A percentile compares a stretch with the other conserved stretches of the same genome.
These are phyloP conservation scores for Drosophila koepferae DNA, from an alignment of 2,888 invertebrate genomes.

Conservation along the genomic window DNA sequence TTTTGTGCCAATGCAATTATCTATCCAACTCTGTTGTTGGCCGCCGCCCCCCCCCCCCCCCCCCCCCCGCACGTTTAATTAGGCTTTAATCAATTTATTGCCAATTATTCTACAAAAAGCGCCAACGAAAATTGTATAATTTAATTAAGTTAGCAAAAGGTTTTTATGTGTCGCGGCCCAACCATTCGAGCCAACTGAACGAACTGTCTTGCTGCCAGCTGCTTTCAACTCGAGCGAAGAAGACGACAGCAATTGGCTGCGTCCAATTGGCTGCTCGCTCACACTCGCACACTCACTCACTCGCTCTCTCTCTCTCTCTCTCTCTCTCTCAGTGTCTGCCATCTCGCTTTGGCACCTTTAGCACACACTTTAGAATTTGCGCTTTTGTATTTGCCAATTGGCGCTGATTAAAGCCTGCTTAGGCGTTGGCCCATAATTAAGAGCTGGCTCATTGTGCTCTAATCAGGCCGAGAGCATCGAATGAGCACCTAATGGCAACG, in stretches of 20 bases:
- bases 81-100: constrained; percentile 79
- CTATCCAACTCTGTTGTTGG: constrained; percentile 58
- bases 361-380: constrained; percentile 63
- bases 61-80: constrained; percentile 66
- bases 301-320: too few species aligned
- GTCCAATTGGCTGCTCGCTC: background rate
- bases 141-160: constrained; percentile 79
- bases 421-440: constrained; percentile 74
- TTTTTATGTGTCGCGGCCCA: constrained; percentile 62
- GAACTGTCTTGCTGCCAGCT: constrained; percentile 7
- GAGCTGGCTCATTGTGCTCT: constrained; percentile 55
- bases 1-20: constrained; percentile 69
- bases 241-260: background rate
- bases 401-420: constrained; percentile 73
- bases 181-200: constrained; percentile 13
- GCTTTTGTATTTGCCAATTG: constrained; percentile 76
- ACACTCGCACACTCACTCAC: background rate
- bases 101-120: constrained; percentile 77
- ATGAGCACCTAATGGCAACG: constrained; percentile 18
- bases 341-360: background rate
- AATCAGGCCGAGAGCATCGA: constrained; percentile 49
- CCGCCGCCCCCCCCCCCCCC: constrained; percentile 25
- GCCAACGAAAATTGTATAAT: constrained; percentile 76
- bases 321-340: background rate
- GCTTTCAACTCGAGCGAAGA: background rate